phyloP scores from a whole-genome alignment of 2,113 vertebrate species.

The Labeo rohita region DNA sequence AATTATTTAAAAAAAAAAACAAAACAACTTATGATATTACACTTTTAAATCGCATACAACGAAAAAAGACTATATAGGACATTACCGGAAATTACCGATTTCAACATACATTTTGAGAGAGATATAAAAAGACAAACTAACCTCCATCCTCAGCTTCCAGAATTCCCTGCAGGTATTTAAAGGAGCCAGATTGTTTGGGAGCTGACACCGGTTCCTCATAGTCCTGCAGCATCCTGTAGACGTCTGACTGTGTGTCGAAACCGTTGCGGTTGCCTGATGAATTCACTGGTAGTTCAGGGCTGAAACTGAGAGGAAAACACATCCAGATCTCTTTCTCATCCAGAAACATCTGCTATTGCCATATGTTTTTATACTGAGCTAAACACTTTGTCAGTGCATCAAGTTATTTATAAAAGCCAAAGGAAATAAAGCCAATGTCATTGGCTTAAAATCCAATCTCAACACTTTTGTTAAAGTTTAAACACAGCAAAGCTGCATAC shows the following conservation, averaged over 20 bases:
- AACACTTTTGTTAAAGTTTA: background rate
- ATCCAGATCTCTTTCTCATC: background rate
- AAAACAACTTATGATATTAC: no score
- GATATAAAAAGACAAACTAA: constrained; percentile 62
- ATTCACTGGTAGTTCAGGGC: constrained; percentile 78
- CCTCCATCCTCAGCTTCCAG: constrained; percentile 92
- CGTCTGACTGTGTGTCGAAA: constrained; percentile 87
- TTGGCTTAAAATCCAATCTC: background rate
- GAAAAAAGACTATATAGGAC: background rate
- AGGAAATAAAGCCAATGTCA: background rate
- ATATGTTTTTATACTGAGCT: background rate
- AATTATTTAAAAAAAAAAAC: no score
- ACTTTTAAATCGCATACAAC: no score
- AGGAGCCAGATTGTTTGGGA: constrained; percentile 96
- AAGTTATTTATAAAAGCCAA: background rate
- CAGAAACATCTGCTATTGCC: background rate
- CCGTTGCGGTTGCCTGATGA: constrained; percentile 78
- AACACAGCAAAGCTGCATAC: background rate
- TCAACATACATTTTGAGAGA: background rate
- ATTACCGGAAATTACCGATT: background rate
- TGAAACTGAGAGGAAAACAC: constrained; percentile 60
- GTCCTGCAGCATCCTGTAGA: constrained; percentile 96
- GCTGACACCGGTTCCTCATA: constrained; percentile 80
- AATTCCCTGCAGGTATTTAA: constrained; percentile 95
- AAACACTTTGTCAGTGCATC: background rate